Evolutionary conservation across 92 coral and sea anemone genomes (phyloP).

Genomic region (Muricea muricata): DNA sequence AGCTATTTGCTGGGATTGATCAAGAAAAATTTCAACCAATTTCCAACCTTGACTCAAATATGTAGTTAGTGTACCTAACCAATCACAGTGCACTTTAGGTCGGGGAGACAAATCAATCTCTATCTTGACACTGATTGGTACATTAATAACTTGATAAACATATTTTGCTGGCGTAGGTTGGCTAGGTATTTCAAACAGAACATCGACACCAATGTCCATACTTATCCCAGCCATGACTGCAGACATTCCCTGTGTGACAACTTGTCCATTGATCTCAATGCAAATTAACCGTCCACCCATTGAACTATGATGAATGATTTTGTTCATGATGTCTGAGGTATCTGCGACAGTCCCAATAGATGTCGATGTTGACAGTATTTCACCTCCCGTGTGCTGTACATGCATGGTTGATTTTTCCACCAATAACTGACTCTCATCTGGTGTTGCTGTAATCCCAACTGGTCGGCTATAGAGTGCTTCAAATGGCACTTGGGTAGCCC

Average conservation of each 20-base stretch:
- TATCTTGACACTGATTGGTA: constrained; percentile 65
- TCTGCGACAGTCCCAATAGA: constrained; percentile 62
- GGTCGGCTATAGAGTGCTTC: constrained; percentile 77
- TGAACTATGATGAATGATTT: constrained; percentile 73
- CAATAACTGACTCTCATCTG: not conserved
- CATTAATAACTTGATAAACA: constrained; percentile 69
- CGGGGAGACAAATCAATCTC: constrained; percentile 50
- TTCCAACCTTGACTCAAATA: constrained; percentile 85
- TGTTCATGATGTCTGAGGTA: constrained; percentile 70
- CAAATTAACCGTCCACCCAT: constrained; percentile 75
- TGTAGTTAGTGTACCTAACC: constrained; percentile 72
- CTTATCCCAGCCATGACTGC: constrained; percentile 73
- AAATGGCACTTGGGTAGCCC: constrained; percentile 54
- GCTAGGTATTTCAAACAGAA: constrained; percentile 68
- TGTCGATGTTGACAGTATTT: constrained; percentile 53
- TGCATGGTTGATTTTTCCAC: constrained; percentile 76
- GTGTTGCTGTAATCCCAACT: constrained; percentile 48
- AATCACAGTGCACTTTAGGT: constrained; percentile 65
- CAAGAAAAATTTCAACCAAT: constrained; percentile 76
- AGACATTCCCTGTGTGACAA: constrained; percentile 65
- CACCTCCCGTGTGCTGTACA: constrained; percentile 56
- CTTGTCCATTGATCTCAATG: constrained; percentile 70
- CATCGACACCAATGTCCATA: constrained; percentile 76
- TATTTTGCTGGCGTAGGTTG: constrained; percentile 64
- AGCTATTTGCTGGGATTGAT: constrained; percentile 65